Evolutionary conservation across 1,140 invertebrate species (phyloP).

Genomic region (Bactericera cockerelli): DNA sequence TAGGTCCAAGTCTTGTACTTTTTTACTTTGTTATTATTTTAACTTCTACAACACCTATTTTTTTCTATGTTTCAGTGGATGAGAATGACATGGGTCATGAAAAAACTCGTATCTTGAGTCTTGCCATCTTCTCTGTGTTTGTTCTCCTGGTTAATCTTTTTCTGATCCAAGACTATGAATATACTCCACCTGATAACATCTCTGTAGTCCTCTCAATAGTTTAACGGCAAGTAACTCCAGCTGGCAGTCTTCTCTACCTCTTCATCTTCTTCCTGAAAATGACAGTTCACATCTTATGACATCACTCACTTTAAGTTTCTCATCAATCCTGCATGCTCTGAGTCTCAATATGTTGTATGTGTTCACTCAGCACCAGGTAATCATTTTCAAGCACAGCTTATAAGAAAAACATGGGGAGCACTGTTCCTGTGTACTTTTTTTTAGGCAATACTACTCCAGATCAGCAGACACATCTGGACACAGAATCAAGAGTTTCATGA

Average conservation of each 20-base stretch:
- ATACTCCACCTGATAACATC: no score
- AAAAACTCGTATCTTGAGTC: no score
- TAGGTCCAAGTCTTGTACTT: no score
- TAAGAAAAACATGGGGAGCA: constrained; percentile 50
- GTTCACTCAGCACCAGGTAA: constrained; percentile 52
- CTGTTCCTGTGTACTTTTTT: constrained; percentile 45
- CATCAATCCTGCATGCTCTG: constrained; percentile 14
- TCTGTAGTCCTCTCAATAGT: no score
- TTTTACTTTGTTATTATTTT: no score
- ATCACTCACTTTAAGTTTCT: constrained; percentile 17
- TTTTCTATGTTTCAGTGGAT: no score
- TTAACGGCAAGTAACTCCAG: not conserved
- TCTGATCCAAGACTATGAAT: no score
- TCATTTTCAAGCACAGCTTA: constrained; percentile 37
- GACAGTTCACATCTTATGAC: constrained; percentile 17
- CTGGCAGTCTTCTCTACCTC: not conserved
- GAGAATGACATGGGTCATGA: no score
- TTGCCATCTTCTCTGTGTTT: no score
- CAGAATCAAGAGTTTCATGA: constrained; percentile 49
- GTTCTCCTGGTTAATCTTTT: no score
- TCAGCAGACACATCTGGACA: constrained; percentile 33
- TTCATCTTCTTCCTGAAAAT: not conserved
- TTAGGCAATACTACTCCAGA: constrained; percentile 38
- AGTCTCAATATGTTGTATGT: constrained; percentile 40
- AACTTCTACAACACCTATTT: no score